A percentile compares a stretch with the other conserved stretches of the same genome.
phyloP scores from a whole-genome alignment of 2,888 invertebrate species.

The Agrochola litura region DNA sequence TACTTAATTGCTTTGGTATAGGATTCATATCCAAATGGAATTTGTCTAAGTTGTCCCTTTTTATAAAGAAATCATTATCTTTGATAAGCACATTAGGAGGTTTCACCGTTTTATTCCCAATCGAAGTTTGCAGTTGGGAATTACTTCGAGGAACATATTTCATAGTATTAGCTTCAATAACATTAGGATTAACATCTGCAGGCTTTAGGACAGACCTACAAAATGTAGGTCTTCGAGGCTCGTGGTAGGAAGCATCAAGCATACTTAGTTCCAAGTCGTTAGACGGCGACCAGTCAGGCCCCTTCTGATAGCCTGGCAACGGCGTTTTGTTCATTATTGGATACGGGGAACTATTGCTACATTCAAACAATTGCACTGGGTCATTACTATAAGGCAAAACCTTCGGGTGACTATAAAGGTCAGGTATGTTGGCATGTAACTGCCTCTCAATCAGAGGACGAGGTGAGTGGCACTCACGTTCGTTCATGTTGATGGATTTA shows the following conservation, averaged over 20 bases:
- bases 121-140: conserved; percentile 66
- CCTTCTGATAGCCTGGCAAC: conserved; percentile 63
- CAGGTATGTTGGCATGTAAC: conserved; percentile 66
- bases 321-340: conserved; percentile 78
- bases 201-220: conserved; percentile 63
- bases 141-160: conserved; percentile 38
- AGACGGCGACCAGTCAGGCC: conserved; percentile 75
- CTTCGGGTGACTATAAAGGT: conserved; percentile 68
- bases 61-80: conserved; percentile 83
- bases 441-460: conserved; percentile 81
- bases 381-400: conserved; percentile 77
- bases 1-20: conserved; percentile 72
- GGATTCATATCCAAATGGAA: conserved; percentile 67
- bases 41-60: conserved; percentile 76
- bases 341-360: conserved; percentile 82
- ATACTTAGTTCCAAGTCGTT: conserved; percentile 85
- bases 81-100: conserved; percentile 75
- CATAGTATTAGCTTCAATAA: conserved; percentile 13
- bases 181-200: conserved; percentile 41
- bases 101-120: conserved; percentile 68
- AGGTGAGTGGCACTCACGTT: conserved; percentile 85
- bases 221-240: conserved; percentile 67
- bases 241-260: conserved; percentile 77
- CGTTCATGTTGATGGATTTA: conserved; percentile 74
- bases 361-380: conserved; percentile 81